phyloP scores from a whole-genome alignment of 2,113 vertebrate genomes.

The Megalops atlanticus region DNA sequence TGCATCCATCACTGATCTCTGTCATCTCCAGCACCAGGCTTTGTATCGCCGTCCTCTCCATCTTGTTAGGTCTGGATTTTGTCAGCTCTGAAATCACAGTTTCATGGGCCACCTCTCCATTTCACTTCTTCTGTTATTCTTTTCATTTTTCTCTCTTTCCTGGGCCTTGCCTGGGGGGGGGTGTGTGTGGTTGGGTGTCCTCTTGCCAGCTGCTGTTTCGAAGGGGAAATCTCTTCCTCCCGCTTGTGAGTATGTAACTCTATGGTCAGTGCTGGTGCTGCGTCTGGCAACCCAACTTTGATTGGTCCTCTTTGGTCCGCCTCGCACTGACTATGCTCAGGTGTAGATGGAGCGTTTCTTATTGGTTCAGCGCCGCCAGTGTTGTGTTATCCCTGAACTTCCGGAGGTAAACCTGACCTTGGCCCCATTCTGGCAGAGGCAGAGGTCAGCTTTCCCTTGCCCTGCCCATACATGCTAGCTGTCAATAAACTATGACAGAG shows the following conservation, averaged over 20 bases:
- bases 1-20: not conserved
- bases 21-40: not conserved
- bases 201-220: constrained; percentile 79
- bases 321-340: not conserved
- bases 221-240: constrained; percentile 76
- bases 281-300: no score
- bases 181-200: constrained; percentile 39
- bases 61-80: constrained; percentile 18
- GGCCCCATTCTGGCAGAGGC: no score
- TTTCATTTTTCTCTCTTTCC: constrained; percentile 12
- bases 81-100: not conserved
- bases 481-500: no score
- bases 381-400: no score
- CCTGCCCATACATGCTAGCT: no score
- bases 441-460: no score
- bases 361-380: no score
- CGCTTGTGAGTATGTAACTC: constrained; percentile 77
- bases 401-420: no score
- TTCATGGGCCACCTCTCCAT: constrained; percentile 6
- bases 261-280: not conserved
- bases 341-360: not conserved
- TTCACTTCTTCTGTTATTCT: constrained; percentile 23
- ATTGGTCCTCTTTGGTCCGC: no score
- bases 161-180: constrained; percentile 1
- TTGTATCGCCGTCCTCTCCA: not conserved